Percentiles rank a stretch among this genome's conserved stretches.
phyloP scores from a whole-genome alignment of 1,140 invertebrate species.

The Calycopis cecrops region DNA sequence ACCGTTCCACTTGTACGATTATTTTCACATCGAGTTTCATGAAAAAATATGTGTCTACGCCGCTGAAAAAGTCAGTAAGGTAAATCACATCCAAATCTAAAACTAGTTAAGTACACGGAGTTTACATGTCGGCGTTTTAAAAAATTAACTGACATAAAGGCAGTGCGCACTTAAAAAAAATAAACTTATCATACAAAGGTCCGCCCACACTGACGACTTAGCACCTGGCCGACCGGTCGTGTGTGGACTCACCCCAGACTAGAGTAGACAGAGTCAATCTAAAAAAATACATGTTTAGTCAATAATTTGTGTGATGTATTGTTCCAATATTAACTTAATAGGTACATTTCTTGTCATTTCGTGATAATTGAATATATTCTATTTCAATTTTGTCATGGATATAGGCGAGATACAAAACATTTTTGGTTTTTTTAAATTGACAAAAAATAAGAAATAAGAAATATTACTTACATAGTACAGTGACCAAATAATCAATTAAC shows the following conservation, averaged over 20 bases:
- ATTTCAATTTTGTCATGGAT: too few relatives aligned
- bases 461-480: too few relatives aligned
- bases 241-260: slow-evolving; percentile 47
- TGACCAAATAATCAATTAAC: too few relatives aligned
- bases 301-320: slow-evolving; percentile 7
- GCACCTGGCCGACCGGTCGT: slow-evolving; percentile 14
- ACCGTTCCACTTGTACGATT: slow-evolving; percentile 49
- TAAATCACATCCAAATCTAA: slow-evolving; percentile 47
- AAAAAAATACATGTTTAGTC: slow-evolving; percentile 2
- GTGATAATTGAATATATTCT: too few relatives aligned
- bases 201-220: slow-evolving; percentile 32
- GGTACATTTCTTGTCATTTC: too few relatives aligned
- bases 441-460: too few relatives aligned
- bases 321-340: neutral
- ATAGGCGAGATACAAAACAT: too few relatives aligned
- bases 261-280: slow-evolving; percentile 36
- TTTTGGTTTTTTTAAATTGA: too few relatives aligned
- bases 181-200: slow-evolving; percentile 47
- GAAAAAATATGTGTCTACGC: slow-evolving; percentile 52
- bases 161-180: slow-evolving; percentile 49
- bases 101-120: slow-evolving; percentile 34
- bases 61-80: slow-evolving; percentile 36
- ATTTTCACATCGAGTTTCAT: slow-evolving; percentile 33
- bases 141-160: slow-evolving; percentile 38
- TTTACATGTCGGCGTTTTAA: slow-evolving; percentile 3